Base-by-base conservation (phyloP, 2,113 vertebrate species). In the Larimichthys polyactis region DNA sequence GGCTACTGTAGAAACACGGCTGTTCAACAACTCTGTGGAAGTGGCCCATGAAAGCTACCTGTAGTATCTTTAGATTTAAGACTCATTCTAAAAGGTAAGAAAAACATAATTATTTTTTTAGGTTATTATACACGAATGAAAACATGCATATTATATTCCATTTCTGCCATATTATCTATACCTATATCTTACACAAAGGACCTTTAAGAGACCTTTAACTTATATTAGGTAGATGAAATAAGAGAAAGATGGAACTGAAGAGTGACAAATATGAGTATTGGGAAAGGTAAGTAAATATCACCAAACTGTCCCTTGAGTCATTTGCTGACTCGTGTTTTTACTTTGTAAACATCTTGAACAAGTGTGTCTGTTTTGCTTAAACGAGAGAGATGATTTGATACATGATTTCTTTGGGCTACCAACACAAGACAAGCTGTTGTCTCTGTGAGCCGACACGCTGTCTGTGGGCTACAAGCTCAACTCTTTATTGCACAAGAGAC, bases 371-470 rank as follows among this genome's bases (percentile, higher is more conserved):
- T 19, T 62, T 20, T 20, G 17, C 29, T 62, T 62, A 32, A 60
- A 60, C 16, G 36, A 60, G 59, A 19, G 1, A 36, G 29, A 40
- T 40, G 36, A 9, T 40, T 40, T 40, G 36, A 40, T 1, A 40
- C 36, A 8, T 2, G 59, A 62, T 62, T 62, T 62, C 29, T 17
- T 62, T 17, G 8, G 58, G 9, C 29, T 60, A 60, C 27, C 58
- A 60, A 36, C 29, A 49, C 24, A 67, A 19, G 9, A 29, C 24
- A n/a, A 84, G 91, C 90, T 93, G 91, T 66, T 94, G 79, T 87
- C 84, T 94, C 89, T 86, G 91, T 87, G 88, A 94, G 93, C 90
- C 93, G 89, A 93, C 85, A 93, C 81, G 85, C 11, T 1, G 52
- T 90, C 91, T 67, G 15, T 11, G 44, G 44, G n/a, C 20, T 43